A percentile compares a stretch with the other conserved stretches of the same genome.
phyloP scores from a whole-genome alignment of 2,113 vertebrate genomes.

The Kobus ellipsiprymnus region DNA sequence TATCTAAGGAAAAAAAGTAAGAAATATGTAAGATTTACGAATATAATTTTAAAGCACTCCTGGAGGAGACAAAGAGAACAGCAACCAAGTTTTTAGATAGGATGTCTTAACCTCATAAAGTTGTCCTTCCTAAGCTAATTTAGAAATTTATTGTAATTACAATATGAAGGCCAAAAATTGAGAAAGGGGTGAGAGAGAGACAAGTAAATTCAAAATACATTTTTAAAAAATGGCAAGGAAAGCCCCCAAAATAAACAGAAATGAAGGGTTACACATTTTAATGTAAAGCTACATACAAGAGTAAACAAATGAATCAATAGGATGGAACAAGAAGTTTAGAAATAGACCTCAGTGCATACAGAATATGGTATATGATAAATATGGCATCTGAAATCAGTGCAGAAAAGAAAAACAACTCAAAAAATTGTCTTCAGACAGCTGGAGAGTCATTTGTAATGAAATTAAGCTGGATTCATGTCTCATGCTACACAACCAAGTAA shows the following conservation, averaged over 20 bases:
- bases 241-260: neutral
- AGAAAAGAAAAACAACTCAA: neutral
- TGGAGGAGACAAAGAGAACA: neutral
- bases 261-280: neutral
- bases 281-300: neutral
- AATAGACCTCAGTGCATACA: neutral
- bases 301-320: neutral
- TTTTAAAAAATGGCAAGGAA: neutral
- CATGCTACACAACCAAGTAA: neutral
- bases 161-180: neutral
- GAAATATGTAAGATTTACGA: neutral
- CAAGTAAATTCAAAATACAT: neutral
- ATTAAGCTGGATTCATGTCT: neutral
- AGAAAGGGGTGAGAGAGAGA: neutral
- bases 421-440: neutral
- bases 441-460: neutral
- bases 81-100: neutral
- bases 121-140: neutral
- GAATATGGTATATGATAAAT: neutral
- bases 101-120: neutral
- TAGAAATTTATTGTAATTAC: neutral
- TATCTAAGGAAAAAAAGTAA: neutral
- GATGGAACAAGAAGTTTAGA: neutral
- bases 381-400: neutral
- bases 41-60: conserved; percentile 14